Conservation (phyloP, 2,113 vertebrate genomes). For the Heliornis fulica region DNA sequence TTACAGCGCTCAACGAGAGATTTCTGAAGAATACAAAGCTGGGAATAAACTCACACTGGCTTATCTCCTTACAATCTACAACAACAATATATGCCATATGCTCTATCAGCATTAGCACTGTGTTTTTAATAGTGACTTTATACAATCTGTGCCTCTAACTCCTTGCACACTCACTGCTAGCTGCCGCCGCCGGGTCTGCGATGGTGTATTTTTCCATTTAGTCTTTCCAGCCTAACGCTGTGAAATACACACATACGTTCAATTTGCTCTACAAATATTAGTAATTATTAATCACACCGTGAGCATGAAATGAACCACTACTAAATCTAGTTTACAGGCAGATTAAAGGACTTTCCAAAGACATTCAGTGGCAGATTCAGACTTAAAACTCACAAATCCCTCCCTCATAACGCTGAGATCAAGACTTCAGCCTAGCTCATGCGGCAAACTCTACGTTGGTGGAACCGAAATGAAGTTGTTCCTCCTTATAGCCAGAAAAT, state of each 20-base stretch:
- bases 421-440: neutral
- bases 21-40: neutral
- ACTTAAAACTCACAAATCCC: neutral
- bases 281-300: neutral
- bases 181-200: neutral
- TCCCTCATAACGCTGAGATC: neutral
- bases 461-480: neutral
- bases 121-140: neutral
- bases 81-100: neutral
- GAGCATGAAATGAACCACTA: neutral
- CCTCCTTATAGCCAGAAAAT: neutral
- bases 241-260: neutral
- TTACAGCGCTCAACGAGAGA: slow-evolving; percentile 20
- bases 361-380: neutral
- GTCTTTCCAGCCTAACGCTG: neutral
- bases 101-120: neutral
- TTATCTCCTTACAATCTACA: neutral
- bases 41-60: neutral
- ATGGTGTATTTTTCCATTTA: neutral
- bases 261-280: neutral
- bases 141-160: neutral
- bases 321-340: neutral
- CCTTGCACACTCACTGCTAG: neutral
- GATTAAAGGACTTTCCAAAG: neutral
- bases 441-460: neutral